These are phyloP conservation scores for Graphium colonna DNA, from an alignment of 2,888 invertebrate genomes.

Conservation along the genomic window DNA sequence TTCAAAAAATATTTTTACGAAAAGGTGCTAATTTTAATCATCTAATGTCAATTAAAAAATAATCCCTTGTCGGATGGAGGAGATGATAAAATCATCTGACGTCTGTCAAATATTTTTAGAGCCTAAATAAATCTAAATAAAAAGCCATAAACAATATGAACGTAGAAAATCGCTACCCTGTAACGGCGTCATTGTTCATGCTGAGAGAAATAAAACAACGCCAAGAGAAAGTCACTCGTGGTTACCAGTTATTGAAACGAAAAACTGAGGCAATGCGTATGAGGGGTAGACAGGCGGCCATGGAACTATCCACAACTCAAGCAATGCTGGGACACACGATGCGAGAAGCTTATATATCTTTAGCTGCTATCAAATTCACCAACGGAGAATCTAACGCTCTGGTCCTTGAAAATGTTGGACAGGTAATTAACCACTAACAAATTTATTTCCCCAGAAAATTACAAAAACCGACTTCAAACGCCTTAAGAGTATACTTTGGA, in stretches of 20 bases:
- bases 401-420: slow-evolving; percentile 67
- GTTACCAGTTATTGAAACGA: slow-evolving; percentile 59
- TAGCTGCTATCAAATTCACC: slow-evolving; percentile 70
- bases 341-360: slow-evolving; percentile 64
- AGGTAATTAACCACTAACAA: too few relatives aligned
- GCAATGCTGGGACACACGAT: slow-evolving; percentile 58
- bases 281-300: slow-evolving; percentile 56
- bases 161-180: slow-evolving; percentile 62
- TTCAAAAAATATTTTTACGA: too few relatives aligned
- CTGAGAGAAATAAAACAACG: slow-evolving; percentile 65
- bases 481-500: too few relatives aligned
- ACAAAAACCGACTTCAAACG: too few relatives aligned
- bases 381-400: slow-evolving; percentile 72
- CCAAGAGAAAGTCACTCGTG: slow-evolving; percentile 60
- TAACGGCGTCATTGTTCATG: slow-evolving; percentile 68
- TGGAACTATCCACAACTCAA: slow-evolving; percentile 56
- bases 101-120: too few relatives aligned
- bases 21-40: too few relatives aligned
- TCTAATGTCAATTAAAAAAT: too few relatives aligned
- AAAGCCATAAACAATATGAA: slow-evolving; percentile 45
- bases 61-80: too few relatives aligned
- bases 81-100: too few relatives aligned
- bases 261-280: slow-evolving; percentile 64
- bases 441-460: too few relatives aligned
- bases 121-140: too few relatives aligned